Conservation (phyloP, 2,113 vertebrate genomes). For the Origma solitaria region DNA sequence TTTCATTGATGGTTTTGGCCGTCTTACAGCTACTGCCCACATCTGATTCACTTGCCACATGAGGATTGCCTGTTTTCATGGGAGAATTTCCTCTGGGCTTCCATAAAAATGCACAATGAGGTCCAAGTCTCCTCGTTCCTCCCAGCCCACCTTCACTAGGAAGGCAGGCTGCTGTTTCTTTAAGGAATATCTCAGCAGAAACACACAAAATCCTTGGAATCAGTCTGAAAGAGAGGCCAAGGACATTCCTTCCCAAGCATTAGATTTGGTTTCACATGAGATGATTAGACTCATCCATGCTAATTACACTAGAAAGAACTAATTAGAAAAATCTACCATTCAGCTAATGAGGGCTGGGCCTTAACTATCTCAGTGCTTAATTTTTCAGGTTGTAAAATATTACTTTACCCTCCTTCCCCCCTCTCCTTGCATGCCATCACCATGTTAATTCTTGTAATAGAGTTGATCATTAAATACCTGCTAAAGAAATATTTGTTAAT, state of each 20-base stretch:
- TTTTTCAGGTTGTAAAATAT: slow-evolving; percentile 78
- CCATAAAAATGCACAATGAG: background rate
- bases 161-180: slow-evolving; percentile 27
- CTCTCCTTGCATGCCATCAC: slow-evolving; percentile 25
- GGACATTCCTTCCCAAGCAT: slow-evolving; percentile 89
- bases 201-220: slow-evolving; percentile 66
- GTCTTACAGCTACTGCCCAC: background rate
- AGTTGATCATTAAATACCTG: slow-evolving; percentile 59
- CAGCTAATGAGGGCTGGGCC: slow-evolving; percentile 93
- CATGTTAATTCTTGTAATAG: slow-evolving; percentile 52
- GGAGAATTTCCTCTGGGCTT: background rate
- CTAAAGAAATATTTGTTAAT: slow-evolving; percentile 38
- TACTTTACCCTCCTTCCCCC: slow-evolving; percentile 46
- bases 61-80: background rate
- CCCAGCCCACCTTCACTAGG: background rate
- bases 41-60: background rate
- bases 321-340: slow-evolving; percentile 96
- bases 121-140: background rate
- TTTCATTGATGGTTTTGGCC: background rate
- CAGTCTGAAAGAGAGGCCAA: slow-evolving; percentile 89
- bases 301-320: slow-evolving; percentile 97
- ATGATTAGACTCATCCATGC: slow-evolving; percentile 93
- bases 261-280: slow-evolving; percentile 94
- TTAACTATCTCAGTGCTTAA: slow-evolving; percentile 84
- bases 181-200: slow-evolving; percentile 46